Conservation (phyloP, 1,140 invertebrate species). For the Adoxophyes honmai region DNA sequence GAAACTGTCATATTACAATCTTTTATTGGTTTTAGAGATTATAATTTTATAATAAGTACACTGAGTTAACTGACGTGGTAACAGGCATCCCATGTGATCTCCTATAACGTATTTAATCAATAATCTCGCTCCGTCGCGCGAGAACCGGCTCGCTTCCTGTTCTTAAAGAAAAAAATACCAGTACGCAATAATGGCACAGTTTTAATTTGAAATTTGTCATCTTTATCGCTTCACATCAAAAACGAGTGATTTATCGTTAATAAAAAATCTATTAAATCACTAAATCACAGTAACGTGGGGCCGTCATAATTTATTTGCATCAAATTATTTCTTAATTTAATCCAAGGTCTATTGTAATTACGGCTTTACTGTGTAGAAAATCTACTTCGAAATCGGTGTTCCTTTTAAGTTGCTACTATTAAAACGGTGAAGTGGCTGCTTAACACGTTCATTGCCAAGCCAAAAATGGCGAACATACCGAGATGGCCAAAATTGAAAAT, state of each 20-base stretch:
- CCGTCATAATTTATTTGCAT: not conserved
- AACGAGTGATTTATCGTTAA: not conserved
- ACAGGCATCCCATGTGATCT: constrained; percentile 8
- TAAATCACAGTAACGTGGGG: not conserved
- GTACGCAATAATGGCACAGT: constrained; percentile 30
- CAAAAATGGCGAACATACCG: no score
- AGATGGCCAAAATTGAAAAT: no score
- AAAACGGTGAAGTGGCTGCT: no score
- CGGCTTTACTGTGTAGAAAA: not conserved
- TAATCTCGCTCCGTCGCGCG: constrained; percentile 14
- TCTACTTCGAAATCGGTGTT: not conserved
- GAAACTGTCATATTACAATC: no score
- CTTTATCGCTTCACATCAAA: not conserved
- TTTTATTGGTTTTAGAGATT: no score
- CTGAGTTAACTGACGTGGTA: constrained; percentile 7
- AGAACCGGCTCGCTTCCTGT: constrained; percentile 40
- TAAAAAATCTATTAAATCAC: not conserved
- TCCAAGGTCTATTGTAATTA: not conserved
- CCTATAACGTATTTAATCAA: constrained; percentile 39
- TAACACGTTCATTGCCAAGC: no score
- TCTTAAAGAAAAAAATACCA: constrained; percentile 24
- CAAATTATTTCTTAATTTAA: not conserved
- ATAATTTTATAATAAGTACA: no score
- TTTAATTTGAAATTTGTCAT: constrained; percentile 5
- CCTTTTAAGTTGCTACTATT: no score